phyloP scores from a whole-genome alignment of 2,797 vertebrate genomes.

The Lepilemur ruficaudatus region DNA sequence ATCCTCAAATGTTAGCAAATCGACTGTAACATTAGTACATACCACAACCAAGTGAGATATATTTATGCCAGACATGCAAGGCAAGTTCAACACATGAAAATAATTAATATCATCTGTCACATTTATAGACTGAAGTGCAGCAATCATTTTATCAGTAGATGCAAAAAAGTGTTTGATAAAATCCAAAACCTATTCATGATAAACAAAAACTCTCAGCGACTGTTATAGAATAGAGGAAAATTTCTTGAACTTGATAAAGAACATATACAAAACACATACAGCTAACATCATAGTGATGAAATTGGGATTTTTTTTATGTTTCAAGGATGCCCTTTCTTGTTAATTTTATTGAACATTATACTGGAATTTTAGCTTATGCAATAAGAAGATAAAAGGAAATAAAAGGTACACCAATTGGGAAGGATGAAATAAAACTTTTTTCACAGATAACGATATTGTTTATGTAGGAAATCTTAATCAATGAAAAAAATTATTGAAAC shows the following conservation, averaged over 20 bases:
- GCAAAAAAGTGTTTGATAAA: neutral
- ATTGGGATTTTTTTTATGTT: neutral
- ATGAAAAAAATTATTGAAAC: neutral
- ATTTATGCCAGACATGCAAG: neutral
- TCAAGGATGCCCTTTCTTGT: neutral
- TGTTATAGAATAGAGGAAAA: neutral
- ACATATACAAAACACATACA: neutral
- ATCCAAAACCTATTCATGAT: neutral
- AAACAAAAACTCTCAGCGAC: neutral
- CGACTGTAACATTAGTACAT: neutral
- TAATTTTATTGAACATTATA: neutral
- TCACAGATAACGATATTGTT: neutral
- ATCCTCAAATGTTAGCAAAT: neutral
- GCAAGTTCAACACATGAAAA: neutral
- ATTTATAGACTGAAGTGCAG: neutral
- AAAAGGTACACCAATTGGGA: neutral
- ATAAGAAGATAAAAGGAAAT: neutral
- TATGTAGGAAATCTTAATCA: neutral
- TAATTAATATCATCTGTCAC: neutral
- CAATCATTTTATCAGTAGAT: neutral
- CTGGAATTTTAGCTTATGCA: neutral
- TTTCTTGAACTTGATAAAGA: neutral
- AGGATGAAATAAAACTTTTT: neutral
- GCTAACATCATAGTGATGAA: neutral
- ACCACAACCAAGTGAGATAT: neutral